Evolutionary conservation across 2,888 invertebrate genomes (phyloP).

Genomic region (Parnassius apollo): DNA sequence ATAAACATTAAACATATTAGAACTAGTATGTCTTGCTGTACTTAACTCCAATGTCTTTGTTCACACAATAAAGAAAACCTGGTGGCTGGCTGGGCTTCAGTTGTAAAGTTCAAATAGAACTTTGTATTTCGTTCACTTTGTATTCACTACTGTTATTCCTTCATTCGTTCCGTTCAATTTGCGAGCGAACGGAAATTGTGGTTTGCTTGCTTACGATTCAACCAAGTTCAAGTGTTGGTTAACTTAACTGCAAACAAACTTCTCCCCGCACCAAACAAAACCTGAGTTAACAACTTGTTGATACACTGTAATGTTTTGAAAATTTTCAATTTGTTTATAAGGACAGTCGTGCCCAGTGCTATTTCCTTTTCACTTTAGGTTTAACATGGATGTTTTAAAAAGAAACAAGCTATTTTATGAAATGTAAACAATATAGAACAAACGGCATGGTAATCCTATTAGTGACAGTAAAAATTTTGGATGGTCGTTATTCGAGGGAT

Average conservation of each 20-base stretch:
- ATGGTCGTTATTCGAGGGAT: no score
- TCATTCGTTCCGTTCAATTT: constrained; percentile 8
- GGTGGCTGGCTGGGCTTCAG: not conserved
- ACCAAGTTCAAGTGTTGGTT: constrained; percentile 10
- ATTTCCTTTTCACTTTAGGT: no score
- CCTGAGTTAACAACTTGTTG: not conserved
- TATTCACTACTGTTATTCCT: not conserved
- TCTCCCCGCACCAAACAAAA: not conserved
- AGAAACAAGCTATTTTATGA: no score
- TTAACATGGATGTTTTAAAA: no score
- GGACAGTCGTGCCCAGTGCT: no score
- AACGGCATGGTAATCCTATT: no score
- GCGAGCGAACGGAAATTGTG: not conserved
- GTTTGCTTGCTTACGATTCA: constrained; percentile 9
- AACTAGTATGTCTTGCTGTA: no score
- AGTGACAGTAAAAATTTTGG: no score
- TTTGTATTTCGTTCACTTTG: not conserved
- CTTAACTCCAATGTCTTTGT: not conserved
- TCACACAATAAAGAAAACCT: not conserved
- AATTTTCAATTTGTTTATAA: constrained; percentile 5
- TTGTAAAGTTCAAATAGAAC: not conserved
- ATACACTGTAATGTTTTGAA: not conserved
- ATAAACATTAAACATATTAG: no score
- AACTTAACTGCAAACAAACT: constrained; percentile 9
- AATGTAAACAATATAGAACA: no score